Conservation (phyloP, 2,113 vertebrate species). For the Progne subis region DNA sequence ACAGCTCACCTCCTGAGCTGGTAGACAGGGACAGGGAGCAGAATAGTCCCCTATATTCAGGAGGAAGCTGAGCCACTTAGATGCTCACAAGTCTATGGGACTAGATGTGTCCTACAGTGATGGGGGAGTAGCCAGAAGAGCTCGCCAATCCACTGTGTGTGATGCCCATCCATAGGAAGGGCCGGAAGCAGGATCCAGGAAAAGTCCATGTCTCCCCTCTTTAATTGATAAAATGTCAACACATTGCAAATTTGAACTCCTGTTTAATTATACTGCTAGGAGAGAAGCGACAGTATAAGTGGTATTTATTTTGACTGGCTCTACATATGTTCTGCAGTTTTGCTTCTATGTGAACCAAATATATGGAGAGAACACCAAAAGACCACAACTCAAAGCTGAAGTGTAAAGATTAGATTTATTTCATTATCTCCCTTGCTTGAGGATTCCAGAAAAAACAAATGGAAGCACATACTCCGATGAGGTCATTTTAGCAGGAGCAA, state of each 20-base stretch:
- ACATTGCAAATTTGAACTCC: background rate
- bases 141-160: background rate
- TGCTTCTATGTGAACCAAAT: background rate
- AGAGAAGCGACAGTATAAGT: background rate
- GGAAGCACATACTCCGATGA: background rate
- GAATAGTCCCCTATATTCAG: background rate
- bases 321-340: background rate
- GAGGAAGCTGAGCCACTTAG: background rate
- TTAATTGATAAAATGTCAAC: background rate
- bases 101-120: too few species aligned
- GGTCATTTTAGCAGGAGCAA: background rate
- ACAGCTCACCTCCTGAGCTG: background rate
- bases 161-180: background rate
- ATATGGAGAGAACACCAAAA: background rate
- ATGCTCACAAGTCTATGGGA: background rate
- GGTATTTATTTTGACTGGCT: background rate
- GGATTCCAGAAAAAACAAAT: background rate
- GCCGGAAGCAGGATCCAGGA: accelerated
- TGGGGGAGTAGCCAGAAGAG: background rate
- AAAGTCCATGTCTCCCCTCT: background rate
- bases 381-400: background rate
- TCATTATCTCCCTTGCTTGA: background rate
- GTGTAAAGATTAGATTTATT: background rate
- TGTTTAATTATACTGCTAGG: background rate
- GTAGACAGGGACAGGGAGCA: background rate